Evolutionary conservation across 2,797 vertebrate genomes (phyloP).

Genomic region (Chloroceryle amazona): DNA sequence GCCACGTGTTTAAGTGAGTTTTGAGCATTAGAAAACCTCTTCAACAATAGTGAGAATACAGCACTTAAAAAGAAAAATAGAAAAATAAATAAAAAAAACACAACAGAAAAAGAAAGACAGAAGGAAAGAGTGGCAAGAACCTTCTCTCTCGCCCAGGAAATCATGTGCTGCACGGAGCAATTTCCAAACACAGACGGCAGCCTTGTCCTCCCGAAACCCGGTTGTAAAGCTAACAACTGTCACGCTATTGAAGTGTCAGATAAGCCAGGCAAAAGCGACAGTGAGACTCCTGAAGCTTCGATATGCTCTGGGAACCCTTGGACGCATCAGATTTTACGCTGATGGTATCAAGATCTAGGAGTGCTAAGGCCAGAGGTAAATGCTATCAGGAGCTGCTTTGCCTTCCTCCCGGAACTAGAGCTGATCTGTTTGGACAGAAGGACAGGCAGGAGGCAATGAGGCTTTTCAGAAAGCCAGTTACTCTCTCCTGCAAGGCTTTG

Average conservation of each 20-base stretch:
- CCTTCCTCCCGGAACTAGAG: neutral
- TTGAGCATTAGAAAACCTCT: neutral
- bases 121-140: neutral
- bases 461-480: neutral
- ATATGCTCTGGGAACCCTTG: neutral
- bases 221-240: conserved; percentile 14
- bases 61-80: neutral
- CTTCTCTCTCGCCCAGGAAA: neutral
- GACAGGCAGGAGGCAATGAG: neutral
- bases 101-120: neutral
- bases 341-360: neutral
- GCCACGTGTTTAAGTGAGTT: neutral
- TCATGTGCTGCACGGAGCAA: neutral
- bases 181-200: neutral
- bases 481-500: neutral
- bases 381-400: neutral
- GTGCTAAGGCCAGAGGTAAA: neutral
- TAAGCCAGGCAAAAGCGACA: neutral
- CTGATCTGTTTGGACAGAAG: neutral
- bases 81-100: neutral
- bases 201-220: neutral
- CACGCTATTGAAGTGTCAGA: neutral
- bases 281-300: neutral
- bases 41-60: neutral
- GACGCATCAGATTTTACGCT: neutral